Percentiles rank a stretch among this genome's conserved stretches.
phyloP scores from a whole-genome alignment of 2,888 invertebrate species.

The Fragum whitleyi region DNA sequence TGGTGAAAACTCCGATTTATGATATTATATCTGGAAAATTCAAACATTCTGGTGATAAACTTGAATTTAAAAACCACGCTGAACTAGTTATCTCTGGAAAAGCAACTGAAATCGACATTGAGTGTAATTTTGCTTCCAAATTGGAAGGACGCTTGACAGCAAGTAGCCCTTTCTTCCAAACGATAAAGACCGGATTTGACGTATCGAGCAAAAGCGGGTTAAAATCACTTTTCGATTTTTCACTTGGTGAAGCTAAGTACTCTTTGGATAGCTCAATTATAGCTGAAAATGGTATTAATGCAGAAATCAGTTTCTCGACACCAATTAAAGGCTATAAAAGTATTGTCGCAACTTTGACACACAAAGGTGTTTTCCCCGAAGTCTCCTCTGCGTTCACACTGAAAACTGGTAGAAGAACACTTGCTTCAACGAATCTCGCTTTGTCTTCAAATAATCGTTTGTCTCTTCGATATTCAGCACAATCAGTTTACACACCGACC shows the following conservation, averaged over 20 bases:
- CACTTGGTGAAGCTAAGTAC: slow-evolving; percentile 30
- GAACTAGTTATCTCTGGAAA: slow-evolving; percentile 45
- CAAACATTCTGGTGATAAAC: slow-evolving; percentile 38
- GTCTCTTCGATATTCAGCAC: slow-evolving; percentile 10
- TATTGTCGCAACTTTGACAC: slow-evolving; percentile 32
- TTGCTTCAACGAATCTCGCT: slow-evolving; percentile 24
- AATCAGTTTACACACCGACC: slow-evolving; percentile 44
- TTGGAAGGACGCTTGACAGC: slow-evolving; percentile 40
- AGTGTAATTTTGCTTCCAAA: slow-evolving; percentile 54
- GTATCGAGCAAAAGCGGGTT: slow-evolving; percentile 36
- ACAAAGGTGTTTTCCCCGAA: slow-evolving; percentile 43
- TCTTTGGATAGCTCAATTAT: slow-evolving; percentile 35
- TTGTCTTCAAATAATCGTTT: slow-evolving; percentile 27
- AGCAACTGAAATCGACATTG: slow-evolving; percentile 64
- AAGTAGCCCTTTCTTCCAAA: slow-evolving; percentile 36
- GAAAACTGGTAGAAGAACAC: slow-evolving; percentile 46
- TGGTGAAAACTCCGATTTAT: not conserved
- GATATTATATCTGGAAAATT: slow-evolving; percentile 38
- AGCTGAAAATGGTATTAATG: slow-evolving; percentile 7
- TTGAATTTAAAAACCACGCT: slow-evolving; percentile 50
- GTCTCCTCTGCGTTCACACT: slow-evolving; percentile 27
- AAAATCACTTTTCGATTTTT: slow-evolving; percentile 24
- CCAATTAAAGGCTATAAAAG: slow-evolving; percentile 44
- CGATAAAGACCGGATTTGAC: slow-evolving; percentile 38
- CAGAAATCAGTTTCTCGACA: slow-evolving; percentile 35